phyloP scores from a whole-genome alignment of 2,113 vertebrate genomes.

The Petrocephalus zakoni region DNA sequence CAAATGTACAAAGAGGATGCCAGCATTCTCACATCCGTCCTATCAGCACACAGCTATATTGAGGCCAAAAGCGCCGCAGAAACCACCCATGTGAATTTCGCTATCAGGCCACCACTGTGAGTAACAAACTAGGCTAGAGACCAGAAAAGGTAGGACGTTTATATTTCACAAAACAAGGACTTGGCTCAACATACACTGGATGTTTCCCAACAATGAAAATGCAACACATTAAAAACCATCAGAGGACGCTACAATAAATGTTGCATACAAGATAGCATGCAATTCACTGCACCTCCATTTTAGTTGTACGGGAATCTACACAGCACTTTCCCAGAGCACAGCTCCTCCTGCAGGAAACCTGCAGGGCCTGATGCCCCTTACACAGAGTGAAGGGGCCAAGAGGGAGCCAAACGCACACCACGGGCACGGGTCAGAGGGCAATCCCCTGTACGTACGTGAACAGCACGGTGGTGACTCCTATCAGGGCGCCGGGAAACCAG shows the following conservation, averaged over 20 bases:
- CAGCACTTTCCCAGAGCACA: neutral
- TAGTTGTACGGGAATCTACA: neutral
- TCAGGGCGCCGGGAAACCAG: slow-evolving; percentile 69
- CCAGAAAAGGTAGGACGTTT: neutral
- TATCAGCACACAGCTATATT: neutral
- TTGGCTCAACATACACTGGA: neutral
- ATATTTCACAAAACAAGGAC: neutral
- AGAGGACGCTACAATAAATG: neutral
- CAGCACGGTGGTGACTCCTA: slow-evolving; percentile 61
- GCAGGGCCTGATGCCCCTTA: neutral
- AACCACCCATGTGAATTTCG: neutral
- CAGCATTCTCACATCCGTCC: neutral
- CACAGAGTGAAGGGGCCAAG: neutral
- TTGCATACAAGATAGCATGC: neutral
- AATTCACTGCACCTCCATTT: neutral
- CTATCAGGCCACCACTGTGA: neutral
- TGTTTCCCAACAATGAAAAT: neutral
- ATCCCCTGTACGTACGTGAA: slow-evolving; percentile 64
- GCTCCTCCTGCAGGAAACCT: neutral
- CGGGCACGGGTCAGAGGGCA: neutral
- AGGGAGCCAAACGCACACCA: neutral
- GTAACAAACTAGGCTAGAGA: neutral
- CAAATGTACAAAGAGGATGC: neutral
- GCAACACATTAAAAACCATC: neutral
- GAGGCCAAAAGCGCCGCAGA: neutral